Conservation (phyloP, 2,797 vertebrate species). For the Xenops minutus region DNA sequence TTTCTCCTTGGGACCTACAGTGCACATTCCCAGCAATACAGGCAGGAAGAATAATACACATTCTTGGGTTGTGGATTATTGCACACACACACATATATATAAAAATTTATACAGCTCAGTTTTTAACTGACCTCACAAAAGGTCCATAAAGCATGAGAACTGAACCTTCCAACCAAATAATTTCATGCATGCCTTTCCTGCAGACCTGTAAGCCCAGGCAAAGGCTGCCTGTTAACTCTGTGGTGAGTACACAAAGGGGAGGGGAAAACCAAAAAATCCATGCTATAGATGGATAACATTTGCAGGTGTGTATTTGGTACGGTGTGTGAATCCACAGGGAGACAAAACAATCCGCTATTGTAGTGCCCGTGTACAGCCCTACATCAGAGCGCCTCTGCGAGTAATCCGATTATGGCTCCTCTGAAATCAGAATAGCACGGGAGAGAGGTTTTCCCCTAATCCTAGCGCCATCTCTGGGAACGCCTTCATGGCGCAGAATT, state of each 20-base stretch:
- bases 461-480: neutral
- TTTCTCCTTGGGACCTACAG: neutral
- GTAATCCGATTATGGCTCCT: neutral
- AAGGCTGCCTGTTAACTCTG: neutral
- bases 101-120: neutral
- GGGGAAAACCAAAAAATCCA: fast-evolving
- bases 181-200: neutral
- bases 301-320: neutral
- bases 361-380: neutral
- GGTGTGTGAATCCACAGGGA: neutral
- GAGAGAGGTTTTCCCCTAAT: neutral
- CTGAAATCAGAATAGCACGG: neutral
- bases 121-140: neutral
- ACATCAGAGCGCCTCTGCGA: neutral
- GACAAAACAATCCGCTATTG: neutral
- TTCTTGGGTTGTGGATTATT: neutral
- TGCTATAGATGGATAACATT: fast-evolving
- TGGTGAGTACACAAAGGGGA: too few species aligned
- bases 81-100: neutral
- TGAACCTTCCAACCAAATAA: neutral
- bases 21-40: neutral
- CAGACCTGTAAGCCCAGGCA: neutral
- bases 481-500: neutral
- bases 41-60: neutral
- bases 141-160: neutral